Evolutionary conservation across 2,888 invertebrate species (phyloP), one percentile per base, ranked within the genome.

Genomic region (Julus scandinavius): DNA sequence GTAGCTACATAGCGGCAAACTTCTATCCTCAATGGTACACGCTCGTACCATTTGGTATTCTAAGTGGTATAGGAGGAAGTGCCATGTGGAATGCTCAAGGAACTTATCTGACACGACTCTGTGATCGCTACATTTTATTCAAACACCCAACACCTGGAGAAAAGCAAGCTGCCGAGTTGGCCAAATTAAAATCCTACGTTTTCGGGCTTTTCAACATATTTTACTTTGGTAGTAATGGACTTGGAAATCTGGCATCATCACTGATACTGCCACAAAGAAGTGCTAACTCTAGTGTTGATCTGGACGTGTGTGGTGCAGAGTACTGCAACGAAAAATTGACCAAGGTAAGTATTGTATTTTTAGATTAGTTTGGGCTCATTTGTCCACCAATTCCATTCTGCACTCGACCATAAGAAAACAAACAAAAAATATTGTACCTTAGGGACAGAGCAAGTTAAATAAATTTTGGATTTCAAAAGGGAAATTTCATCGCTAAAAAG

Each of bases 21-120:
- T 97, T 99, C 92, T 96, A 97, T 91, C 98, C 99, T 1, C 95
- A 94, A 90, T 91, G 90, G 88, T 97, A 96, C 92, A 98, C 98
- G n/a, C 94, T 97, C 88, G 96, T 97, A 88, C 97, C 97, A 0
- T 96, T 98, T 63, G 98, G 98, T 40, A 95, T 98, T 45, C 94
- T 99, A 29, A 95, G 98, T 58, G 99, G 99, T 90, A 93, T 98
- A 88, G 98, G 98, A 13, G 99, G 98, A 2, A 98, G 98, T 0
- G 98, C 98, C 87, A 96, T 99, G 95, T 99, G 99, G 99, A 97
- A 98, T 0, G 97, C 99, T 17, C 97, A 99, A 92, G 98, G 99
- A 89, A 97, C 98, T 1, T 99, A 99, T 92, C 94, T 99, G 90
- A 99, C 98, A 17, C 91, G 91, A 89, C 90, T 91, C 85, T 90